Percentiles rank a stretch among this genome's conserved stretches.
phyloP scores from a whole-genome alignment of 2,113 vertebrate species.

The Chinchilla lanigera region DNA sequence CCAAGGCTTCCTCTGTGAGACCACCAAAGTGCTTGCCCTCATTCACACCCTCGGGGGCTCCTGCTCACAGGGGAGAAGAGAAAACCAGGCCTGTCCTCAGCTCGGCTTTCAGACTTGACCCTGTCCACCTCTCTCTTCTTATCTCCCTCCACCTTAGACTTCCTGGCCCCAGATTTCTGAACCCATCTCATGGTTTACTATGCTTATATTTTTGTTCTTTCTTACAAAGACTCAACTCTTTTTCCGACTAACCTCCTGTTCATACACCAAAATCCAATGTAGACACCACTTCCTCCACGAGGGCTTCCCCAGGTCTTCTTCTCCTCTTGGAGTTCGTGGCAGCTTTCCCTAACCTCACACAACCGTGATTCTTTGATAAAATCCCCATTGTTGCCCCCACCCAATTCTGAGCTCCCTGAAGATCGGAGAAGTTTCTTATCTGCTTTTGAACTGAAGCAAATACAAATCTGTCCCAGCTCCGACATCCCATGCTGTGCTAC shows the following conservation, averaged over 20 bases:
- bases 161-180: neutral
- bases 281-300: neutral
- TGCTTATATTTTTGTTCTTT: neutral
- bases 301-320: neutral
- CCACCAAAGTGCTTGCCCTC: neutral
- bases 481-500: neutral
- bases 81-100: neutral
- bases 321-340: neutral
- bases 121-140: neutral
- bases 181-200: neutral
- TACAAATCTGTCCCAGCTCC: neutral
- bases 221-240: neutral
- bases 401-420: neutral
- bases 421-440: neutral
- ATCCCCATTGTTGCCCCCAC: neutral
- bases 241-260: conserved; percentile 15
- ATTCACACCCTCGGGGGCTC: neutral
- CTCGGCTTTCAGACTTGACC: neutral
- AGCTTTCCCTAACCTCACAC: neutral
- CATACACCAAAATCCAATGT: neutral
- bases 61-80: neutral
- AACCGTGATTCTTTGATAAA: neutral
- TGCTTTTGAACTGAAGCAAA: conserved; percentile 45
- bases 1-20: neutral
- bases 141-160: neutral